A percentile compares a stretch with the other conserved stretches of the same genome.
phyloP scores from a whole-genome alignment of 2,113 vertebrate genomes.

The Triplophysa rosa region DNA sequence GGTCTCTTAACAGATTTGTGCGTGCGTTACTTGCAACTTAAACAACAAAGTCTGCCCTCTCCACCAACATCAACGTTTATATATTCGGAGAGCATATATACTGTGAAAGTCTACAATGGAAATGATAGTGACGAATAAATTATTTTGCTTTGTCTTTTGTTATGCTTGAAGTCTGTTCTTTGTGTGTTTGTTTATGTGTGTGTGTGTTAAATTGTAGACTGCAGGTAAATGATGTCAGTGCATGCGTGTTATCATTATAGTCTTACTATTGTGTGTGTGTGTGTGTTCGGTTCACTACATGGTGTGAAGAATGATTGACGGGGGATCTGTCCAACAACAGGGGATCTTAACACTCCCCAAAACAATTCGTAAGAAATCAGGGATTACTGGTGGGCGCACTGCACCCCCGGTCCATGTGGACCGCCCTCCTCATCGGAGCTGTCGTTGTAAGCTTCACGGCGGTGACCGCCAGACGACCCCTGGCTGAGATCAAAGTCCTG shows the following conservation, averaged over 20 bases:
- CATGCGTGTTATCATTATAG: neutral
- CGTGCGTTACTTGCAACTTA: slow-evolving; percentile 43
- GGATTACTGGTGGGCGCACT: slow-evolving; percentile 93
- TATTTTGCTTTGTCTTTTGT: slow-evolving; percentile 42
- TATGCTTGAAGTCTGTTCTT: slow-evolving; percentile 41
- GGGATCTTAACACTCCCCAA: slow-evolving; percentile 36
- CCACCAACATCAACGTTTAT: slow-evolving; percentile 23
- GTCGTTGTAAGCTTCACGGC: slow-evolving; percentile 95
- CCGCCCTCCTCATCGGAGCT: slow-evolving; percentile 96
- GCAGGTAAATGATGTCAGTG: slow-evolving; percentile 13
- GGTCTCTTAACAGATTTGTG: slow-evolving; percentile 30
- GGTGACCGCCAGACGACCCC: slow-evolving; percentile 85
- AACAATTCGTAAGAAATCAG: slow-evolving; percentile 25
- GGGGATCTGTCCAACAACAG: slow-evolving; percentile 52
- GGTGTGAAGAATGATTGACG: neutral
- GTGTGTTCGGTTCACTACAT: slow-evolving; percentile 22
- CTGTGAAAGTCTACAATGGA: slow-evolving; percentile 49
- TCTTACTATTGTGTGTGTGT: slow-evolving; percentile 15
- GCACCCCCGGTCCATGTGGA: slow-evolving; percentile 94
- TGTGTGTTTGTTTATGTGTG: slow-evolving; percentile 49
- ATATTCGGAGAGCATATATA: slow-evolving; percentile 41
- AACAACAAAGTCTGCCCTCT: slow-evolving; percentile 26
- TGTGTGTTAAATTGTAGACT: slow-evolving; percentile 52
- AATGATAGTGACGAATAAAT: slow-evolving; percentile 42
- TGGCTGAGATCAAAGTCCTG: slow-evolving; percentile 91